Conservation (phyloP, 2,888 invertebrate species). For the Spialia ferax region DNA sequence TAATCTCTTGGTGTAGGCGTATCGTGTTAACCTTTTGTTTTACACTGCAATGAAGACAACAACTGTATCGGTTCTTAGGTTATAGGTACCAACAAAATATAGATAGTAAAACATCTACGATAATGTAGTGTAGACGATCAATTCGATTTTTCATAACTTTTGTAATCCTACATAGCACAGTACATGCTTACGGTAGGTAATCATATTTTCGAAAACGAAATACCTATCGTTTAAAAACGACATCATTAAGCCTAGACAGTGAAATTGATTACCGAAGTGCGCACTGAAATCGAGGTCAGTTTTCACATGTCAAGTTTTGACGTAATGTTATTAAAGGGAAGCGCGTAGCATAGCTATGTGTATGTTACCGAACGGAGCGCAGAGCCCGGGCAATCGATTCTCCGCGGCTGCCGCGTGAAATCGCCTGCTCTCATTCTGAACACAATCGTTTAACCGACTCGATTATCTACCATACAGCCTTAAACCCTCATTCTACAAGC, state of each 20-base stretch:
- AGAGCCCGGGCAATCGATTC: conserved; percentile 72
- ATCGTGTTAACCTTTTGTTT: neutral
- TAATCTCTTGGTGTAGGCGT: neutral
- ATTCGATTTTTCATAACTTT: neutral
- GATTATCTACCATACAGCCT: conserved; percentile 56
- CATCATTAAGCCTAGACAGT: neutral
- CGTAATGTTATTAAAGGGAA: conserved; percentile 39
- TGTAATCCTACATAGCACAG: too few species aligned
- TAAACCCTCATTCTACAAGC: conserved; percentile 54
- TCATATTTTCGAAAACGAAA: neutral
- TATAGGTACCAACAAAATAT: too few species aligned
- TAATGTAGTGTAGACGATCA: neutral
- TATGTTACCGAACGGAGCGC: conserved; percentile 54
- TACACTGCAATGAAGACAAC: neutral
- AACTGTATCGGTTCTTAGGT: neutral
- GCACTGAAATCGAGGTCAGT: conserved; percentile 31
- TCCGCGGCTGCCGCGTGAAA: conserved; percentile 77
- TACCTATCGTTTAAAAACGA: neutral
- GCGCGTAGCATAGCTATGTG: conserved; percentile 49
- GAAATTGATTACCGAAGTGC: conserved; percentile 12
- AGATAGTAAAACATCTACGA: neutral
- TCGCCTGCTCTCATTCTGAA: conserved; percentile 69
- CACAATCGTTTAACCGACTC: conserved; percentile 72
- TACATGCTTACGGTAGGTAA: neutral
- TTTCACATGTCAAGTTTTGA: conserved; percentile 29